Base-by-base conservation (phyloP, 2,113 vertebrate species). In the Plecotus auritus region DNA sequence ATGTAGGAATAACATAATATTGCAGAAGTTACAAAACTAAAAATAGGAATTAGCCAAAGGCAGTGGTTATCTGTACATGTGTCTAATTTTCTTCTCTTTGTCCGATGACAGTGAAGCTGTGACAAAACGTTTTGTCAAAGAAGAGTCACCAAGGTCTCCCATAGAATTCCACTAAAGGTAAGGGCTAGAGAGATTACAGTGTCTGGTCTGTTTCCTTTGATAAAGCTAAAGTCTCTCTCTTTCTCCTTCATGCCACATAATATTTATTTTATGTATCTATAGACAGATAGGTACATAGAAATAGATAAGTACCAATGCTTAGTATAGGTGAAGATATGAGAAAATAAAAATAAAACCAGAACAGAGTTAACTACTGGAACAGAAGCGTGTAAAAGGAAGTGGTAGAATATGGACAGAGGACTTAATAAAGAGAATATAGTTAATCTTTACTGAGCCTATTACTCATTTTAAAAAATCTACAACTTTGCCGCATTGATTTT, bases 401-500 rank as follows among this genome's bases (percentile, higher is more conserved):
- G 49, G 23, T 70, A 51, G 42, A 86, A 51, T 81, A 80, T 37
- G 47, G 49, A 80, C 47, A 59, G 30, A 76, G 47, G 7, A 59
- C 81, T 86, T 45, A 89, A 73, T 88, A 94, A 47, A 92, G 35
- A 81, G 37, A 90, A 82, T 45, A 37, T 13, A 81, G 76, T 78
- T 96, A 54, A 61, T 82, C 85, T 91, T 95, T 72, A 83, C 69
- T 23, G 64, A 88, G 64, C 49, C 40, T 82, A 67, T 91, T 84
- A 70, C 7, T 67, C 88, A 84, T 66, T 95, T 42, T 13, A 37
- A 66, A 84, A 72, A 91, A 67, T 7, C 59, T 9, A 74, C 32
- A 13, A 49, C 51, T 91, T 82, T 93, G 67, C 40, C 61, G 84
- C 70, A 88, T 88, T 70, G 84, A 88, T 88, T 91, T 96, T 96